Base-by-base conservation (phyloP, 2,888 invertebrate genomes). In the Cloeon dipterum region DNA sequence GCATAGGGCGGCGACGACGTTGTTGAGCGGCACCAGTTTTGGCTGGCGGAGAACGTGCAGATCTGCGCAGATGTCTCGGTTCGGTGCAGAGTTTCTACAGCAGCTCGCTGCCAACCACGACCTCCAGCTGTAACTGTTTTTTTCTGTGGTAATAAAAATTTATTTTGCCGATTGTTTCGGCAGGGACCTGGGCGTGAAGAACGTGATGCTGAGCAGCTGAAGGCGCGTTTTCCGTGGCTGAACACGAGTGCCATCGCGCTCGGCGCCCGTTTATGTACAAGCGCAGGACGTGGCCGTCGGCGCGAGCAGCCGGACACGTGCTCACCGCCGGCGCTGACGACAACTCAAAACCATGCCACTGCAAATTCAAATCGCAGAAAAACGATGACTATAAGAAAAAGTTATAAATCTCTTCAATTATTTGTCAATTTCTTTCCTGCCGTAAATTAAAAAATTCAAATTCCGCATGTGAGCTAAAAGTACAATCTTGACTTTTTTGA, bases 21-120 rank as follows among this genome's bases (percentile, higher is more conserved):
- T 82, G 39, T 82, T 86, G 5, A 68, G 74, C n/a, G 83, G 5
- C 93, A 93, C 52, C 96, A 98, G 55, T 96, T 88, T 58, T 81
- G 88, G 1, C 54, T 88, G 8, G 73, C 76, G 39, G 96, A 98
- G 63, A 94, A 94, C 58, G 77, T 98, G 37, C 64, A 79, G n/a
- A n/a, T n/a, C n/a, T n/a, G n/a, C n/a, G n/a, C n/a, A n/a, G 51
- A 76, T 99, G 69, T 81, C 93, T 0, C 56, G 86, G 43, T 89
- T 68, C 55, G 76, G 82, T 17, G 72, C 83, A 5, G 83, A 96
- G 37, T 98, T 96, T 58, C 55, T 98, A 38, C 64, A 88, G 38
- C 65, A 61, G 42, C 55, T 96, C 44, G 58, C 69, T 46, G 57
- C 70, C 42, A 85, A 77, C 60, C 67, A 70, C 2, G 56, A 58